A percentile compares a stretch with the other conserved stretches of the same genome.
These are phyloP conservation scores for Helostoma temminkii DNA, from an alignment of 2,797 vertebrate species.

Conservation along the genomic window DNA sequence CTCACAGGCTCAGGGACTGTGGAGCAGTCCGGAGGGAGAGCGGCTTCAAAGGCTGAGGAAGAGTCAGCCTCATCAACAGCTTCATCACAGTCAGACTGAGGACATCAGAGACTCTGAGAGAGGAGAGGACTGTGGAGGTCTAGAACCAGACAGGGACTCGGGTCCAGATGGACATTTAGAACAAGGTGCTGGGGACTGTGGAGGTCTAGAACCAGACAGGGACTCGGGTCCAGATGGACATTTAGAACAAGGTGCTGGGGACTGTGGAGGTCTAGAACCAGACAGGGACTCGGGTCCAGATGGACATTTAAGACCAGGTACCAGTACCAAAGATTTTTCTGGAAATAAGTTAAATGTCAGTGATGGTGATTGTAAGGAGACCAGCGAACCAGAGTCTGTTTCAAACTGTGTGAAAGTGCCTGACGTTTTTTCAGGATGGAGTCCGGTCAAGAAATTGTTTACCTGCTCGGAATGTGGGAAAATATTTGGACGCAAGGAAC, in stretches of 20 bases:
- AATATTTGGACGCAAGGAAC: conserved; percentile 24
- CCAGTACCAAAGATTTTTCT: neutral
- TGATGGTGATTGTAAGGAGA: conserved; percentile 3
- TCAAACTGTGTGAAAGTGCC: neutral
- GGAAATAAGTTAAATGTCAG: neutral
- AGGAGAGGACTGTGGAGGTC: no score
- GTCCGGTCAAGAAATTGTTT: neutral
- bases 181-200: no score
- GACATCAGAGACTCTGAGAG: neutral
- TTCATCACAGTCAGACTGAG: conserved; percentile 4
- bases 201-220: no score
- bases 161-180: no score
- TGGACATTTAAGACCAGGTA: neutral
- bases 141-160: no score
- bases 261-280: neutral
- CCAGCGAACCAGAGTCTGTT: neutral
- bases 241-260: neutral
- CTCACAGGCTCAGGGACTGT: neutral
- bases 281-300: neutral
- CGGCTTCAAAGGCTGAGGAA: conserved; percentile 1
- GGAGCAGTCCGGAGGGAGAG: conserved; percentile 3
- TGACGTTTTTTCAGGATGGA: neutral
- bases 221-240: neutral
- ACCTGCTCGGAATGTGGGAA: conserved; percentile 29
- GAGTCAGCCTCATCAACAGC: conserved; percentile 1